Evolutionary conservation across 2,797 vertebrate species (phyloP).

Genomic region (Neoniphon sammara): DNA sequence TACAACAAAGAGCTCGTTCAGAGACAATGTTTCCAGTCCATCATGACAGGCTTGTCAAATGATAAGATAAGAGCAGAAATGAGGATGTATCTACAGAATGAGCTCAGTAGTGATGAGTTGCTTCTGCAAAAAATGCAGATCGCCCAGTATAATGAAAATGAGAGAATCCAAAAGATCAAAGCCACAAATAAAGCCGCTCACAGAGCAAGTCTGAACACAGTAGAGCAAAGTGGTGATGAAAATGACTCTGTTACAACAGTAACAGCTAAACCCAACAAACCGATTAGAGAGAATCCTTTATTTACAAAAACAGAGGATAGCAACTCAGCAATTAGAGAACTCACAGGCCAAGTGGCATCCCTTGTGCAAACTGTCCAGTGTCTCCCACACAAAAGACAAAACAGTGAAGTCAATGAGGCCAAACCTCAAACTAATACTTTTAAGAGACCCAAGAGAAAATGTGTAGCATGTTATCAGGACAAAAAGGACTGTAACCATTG

Average conservation of each 20-base stretch:
- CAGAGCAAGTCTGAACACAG: neutral
- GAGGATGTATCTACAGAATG: slow-evolving; percentile 36
- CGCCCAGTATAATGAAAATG: slow-evolving; percentile 25
- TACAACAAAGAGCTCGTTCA: slow-evolving; percentile 31
- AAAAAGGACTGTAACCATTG: slow-evolving; percentile 24
- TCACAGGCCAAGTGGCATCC: no score
- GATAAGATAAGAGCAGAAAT: slow-evolving; percentile 20
- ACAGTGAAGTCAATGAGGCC: no score
- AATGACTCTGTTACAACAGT: neutral
- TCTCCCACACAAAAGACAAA: no score
- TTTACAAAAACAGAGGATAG: neutral
- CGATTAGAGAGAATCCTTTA: neutral
- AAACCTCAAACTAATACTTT: no score
- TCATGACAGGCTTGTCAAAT: slow-evolving; percentile 27
- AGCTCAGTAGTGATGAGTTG: slow-evolving; percentile 40
- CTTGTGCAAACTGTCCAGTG: no score
- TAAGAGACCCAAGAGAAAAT: no score
- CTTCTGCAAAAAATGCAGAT: slow-evolving; percentile 37
- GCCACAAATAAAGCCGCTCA: neutral
- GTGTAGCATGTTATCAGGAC: no score
- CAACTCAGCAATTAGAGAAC: no score
- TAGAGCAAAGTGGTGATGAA: neutral
- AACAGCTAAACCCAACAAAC: slow-evolving; percentile 5
- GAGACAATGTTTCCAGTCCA: slow-evolving; percentile 31
- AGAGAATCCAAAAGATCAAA: slow-evolving; percentile 30